Evolutionary conservation across 2,888 invertebrate species (phyloP), one percentile per base, ranked within the genome.

Genomic region (Tipula confusa): DNA sequence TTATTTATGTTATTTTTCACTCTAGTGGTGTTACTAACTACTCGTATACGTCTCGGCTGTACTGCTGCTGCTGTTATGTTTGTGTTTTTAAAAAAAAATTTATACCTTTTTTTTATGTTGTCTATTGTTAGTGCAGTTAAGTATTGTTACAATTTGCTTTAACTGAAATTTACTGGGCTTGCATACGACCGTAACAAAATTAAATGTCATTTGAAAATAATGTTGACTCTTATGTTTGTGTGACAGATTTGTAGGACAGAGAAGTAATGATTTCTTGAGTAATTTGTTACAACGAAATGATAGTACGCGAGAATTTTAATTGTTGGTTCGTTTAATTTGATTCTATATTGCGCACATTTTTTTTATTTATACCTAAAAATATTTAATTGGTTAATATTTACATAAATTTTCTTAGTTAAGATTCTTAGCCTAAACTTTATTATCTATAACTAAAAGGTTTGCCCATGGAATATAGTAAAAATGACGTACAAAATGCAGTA

Each of bases 11-110:
- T 64, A 24, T 64, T 13, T 64, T 64, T 64, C 24, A 24, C 24
- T 64, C 64, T 64, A 64, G 64, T 64, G 64, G 64, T 64, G 24
- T 24, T 64, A n/a, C 13, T 43, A 38, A 38, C 24, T 24, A 24
- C 64, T 24, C 24, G 64, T 24, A 64, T 64, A 24, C 24, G 13
- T 24, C 11, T n/a, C n/a, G 9, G 24, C 64, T 64, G 24, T n/a
- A n/a, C 24, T 64, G 64, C 64, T 64, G 64, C 64, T 43, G 43
- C 64, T 64, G 64, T 43, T 43, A n/a, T 64, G 64, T 64, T 64
- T 64, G 64, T 64, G 64, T 64, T n/a, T n/a, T n/a, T 64, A 11
- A 64, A 9, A 64, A 24, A 64, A 24, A 24, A 9, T 64, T 64
- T 64, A 24, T n/a, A 3, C 1, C 24, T 18, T 24, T 64, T 24